Percentiles rank a stretch among this genome's conserved stretches.
Evolutionary conservation across 1,140 invertebrate genomes (phyloP).

Genomic region (Brachionus koreanus): DNA sequence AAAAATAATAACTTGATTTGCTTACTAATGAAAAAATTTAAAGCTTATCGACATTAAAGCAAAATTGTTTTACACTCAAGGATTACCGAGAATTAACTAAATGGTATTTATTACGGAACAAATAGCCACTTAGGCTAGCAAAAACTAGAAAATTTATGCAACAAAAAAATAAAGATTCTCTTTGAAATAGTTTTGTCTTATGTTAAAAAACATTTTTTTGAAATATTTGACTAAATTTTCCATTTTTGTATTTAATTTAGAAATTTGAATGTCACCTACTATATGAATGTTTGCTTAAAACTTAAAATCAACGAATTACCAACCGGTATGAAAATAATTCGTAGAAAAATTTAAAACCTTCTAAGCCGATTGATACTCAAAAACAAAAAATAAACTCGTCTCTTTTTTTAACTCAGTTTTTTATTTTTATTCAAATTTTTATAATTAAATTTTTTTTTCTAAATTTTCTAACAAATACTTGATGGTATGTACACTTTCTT

Average conservation of each 20-base stretch:
- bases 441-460: not conserved
- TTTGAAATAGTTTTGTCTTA: not conserved
- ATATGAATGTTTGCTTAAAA: constrained; percentile 15
- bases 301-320: not conserved
- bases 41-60: not conserved
- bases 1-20: not conserved
- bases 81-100: not conserved
- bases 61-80: not conserved
- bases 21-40: not conserved
- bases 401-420: not conserved
- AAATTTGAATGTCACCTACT: constrained; percentile 7
- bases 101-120: not conserved
- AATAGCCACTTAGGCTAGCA: not conserved
- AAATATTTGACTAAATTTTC: not conserved
- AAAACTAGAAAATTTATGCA: not conserved
- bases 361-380: not conserved
- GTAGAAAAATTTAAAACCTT: not conserved
- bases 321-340: not conserved
- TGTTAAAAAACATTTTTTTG: not conserved
- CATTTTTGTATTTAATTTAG: not conserved
- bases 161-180: not conserved
- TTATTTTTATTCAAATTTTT: not conserved
- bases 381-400: not conserved
- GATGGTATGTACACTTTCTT: not conserved
- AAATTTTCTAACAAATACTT: not conserved